phyloP scores from a whole-genome alignment of 1,140 invertebrate genomes.

The Orchesella cincta region DNA sequence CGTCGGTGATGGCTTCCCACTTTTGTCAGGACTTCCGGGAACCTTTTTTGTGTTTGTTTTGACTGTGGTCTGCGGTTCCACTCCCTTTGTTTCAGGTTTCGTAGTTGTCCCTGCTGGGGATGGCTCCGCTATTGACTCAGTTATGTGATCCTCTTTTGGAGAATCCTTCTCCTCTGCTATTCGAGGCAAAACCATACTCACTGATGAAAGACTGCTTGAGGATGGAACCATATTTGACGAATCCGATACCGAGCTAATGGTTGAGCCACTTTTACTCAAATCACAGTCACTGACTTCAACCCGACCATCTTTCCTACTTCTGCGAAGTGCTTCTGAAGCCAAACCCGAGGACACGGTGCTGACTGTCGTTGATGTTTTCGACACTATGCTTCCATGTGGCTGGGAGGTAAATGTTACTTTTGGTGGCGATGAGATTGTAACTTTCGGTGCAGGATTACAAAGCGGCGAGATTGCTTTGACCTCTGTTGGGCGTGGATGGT shows the following conservation, averaged over 20 bases:
- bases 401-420: slow-evolving; percentile 58
- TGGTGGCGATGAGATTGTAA: slow-evolving; percentile 56
- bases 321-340: neutral
- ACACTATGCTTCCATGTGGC: slow-evolving; percentile 54
- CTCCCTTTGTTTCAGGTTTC: neutral
- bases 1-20: too few species aligned
- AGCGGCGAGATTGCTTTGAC: slow-evolving; percentile 49
- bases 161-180: slow-evolving; percentile 83
- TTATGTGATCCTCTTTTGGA: slow-evolving; percentile 58
- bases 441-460: slow-evolving; percentile 58
- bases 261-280: slow-evolving; percentile 13
- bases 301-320: slow-evolving; percentile 14
- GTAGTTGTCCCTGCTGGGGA: neutral
- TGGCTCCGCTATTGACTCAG: neutral
- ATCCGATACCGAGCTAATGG: neutral
- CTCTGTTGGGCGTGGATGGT: slow-evolving; percentile 40
- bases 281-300: slow-evolving; percentile 1
- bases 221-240: neutral
- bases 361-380: neutral
- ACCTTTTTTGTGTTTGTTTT: neutral
- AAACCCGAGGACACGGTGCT: neutral
- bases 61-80: neutral
- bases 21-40: too few species aligned
- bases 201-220: slow-evolving; percentile 39
- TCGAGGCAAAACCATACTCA: slow-evolving; percentile 60